Evolutionary conservation across 2,113 vertebrate genomes (phyloP).

Genomic region (Leptobrachium ailaonicum): DNA sequence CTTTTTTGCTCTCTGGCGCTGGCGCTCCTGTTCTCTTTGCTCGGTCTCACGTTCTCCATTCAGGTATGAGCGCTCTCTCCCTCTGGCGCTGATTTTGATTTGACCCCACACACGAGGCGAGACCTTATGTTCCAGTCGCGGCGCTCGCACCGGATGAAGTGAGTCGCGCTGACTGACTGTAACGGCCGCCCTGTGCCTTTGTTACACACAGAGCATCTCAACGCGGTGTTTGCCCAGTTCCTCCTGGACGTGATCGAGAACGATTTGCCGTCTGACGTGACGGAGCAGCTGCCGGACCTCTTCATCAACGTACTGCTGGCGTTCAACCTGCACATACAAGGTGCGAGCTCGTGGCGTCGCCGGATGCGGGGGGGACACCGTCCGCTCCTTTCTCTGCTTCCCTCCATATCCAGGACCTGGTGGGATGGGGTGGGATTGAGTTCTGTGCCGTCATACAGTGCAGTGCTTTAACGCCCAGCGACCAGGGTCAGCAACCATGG

Average conservation of each 20-base stretch:
- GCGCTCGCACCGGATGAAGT: constrained; percentile 3
- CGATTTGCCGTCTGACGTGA: constrained; percentile 85
- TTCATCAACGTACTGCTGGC: constrained; percentile 90
- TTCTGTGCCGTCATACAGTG: too few species aligned
- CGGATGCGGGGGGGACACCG: too few species aligned
- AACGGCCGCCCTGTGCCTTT: constrained; percentile 50
- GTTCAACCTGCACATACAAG: constrained; percentile 91
- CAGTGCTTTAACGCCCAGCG: too few species aligned
- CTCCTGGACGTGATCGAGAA: constrained; percentile 90
- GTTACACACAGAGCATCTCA: constrained; percentile 83
- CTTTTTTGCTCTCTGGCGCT: too few species aligned
- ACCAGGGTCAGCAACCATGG: too few species aligned
- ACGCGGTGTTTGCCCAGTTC: constrained; percentile 87
- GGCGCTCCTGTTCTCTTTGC: too few species aligned
- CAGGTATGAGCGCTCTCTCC: neutral
- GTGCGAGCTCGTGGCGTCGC: constrained; percentile 57
- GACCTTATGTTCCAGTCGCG: constrained; percentile 23
- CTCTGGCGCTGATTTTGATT: constrained; percentile 9
- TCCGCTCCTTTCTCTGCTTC: too few species aligned
- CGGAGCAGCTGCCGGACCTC: constrained; percentile 91
- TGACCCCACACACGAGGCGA: neutral
- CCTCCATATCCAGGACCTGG: too few species aligned
- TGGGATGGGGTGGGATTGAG: too few species aligned
- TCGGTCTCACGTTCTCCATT: neutral
- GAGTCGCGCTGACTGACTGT: constrained; percentile 30